Evolutionary conservation across 2,113 vertebrate species (phyloP).

Genomic region (Lathamus discolor): DNA sequence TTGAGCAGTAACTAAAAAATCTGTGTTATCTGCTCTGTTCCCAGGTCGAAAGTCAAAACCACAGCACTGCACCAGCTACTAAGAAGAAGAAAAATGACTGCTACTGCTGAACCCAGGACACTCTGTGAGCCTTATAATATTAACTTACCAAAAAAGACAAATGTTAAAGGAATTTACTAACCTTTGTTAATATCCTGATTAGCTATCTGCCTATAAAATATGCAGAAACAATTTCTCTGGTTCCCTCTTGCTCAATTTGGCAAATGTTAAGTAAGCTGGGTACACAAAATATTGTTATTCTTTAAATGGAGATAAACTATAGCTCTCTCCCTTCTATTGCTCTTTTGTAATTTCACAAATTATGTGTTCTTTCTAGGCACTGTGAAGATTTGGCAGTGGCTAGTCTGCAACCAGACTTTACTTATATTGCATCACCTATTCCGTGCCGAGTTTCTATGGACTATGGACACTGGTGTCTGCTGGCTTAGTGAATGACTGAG

Average conservation of each 20-base stretch:
- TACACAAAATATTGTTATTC: neutral
- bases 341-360: neutral
- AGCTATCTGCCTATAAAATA: neutral
- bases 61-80: too few species aligned
- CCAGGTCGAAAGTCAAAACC: too few species aligned
- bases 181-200: neutral
- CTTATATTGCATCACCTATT: accelerated
- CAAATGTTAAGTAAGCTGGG: neutral
- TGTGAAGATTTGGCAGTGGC: neutral
- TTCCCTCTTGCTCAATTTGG: neutral
- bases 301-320: neutral
- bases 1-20: too few species aligned
- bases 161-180: too few species aligned
- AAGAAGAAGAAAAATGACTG: too few species aligned
- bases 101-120: too few species aligned
- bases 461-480: neutral
- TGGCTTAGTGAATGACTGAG: neutral
- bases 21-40: too few species aligned
- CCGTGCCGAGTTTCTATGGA: neutral
- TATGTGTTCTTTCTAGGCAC: neutral
- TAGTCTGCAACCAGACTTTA: neutral
- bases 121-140: too few species aligned
- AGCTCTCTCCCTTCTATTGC: neutral
- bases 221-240: neutral
- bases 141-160: too few species aligned